Conservation (phyloP, 2,113 vertebrate species). For the Elgaria multicarinata region DNA sequence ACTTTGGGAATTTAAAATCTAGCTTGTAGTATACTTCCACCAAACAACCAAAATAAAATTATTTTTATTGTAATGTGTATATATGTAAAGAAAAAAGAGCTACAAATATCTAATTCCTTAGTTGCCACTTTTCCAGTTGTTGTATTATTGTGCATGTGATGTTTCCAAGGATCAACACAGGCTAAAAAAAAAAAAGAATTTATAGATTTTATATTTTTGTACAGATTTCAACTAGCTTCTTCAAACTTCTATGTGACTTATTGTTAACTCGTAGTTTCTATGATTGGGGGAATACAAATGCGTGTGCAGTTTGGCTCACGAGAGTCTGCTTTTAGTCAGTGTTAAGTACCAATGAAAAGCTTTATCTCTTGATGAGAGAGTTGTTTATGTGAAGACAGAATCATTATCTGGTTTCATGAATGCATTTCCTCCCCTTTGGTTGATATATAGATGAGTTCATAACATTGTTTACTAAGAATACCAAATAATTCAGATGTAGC, state of each 20-base stretch:
- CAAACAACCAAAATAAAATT: slow-evolving; percentile 94
- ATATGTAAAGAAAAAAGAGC: slow-evolving; percentile 81
- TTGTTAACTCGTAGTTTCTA: slow-evolving; percentile 82
- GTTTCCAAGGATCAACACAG: slow-evolving; percentile 89
- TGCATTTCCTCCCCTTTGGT: slow-evolving; percentile 60
- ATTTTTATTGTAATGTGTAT: slow-evolving; percentile 89
- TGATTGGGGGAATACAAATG: slow-evolving; percentile 78
- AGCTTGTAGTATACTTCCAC: slow-evolving; percentile 85
- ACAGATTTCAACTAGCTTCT: slow-evolving; percentile 86
- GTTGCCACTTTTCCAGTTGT: slow-evolving; percentile 91
- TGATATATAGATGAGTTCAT: slow-evolving; percentile 71
- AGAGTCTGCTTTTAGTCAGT: slow-evolving; percentile 81
- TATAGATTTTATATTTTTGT: slow-evolving; percentile 93
- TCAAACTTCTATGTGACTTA: slow-evolving; percentile 84
- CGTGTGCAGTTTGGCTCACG: slow-evolving; percentile 82
- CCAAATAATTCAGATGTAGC: slow-evolving; percentile 79
- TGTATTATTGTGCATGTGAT: slow-evolving; percentile 93
- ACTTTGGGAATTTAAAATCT: slow-evolving; percentile 81
- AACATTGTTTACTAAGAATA: slow-evolving; percentile 77
- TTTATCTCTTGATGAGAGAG: slow-evolving; percentile 81
- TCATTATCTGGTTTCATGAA: slow-evolving; percentile 80
- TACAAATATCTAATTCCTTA: slow-evolving; percentile 88
- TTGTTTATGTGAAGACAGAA: slow-evolving; percentile 79
- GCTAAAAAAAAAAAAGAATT: slow-evolving; percentile 81
- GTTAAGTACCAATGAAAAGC: slow-evolving; percentile 80